These are phyloP conservation scores for Neopelma chrysocephalum DNA, from an alignment of 2,797 vertebrate genomes.

Conservation along the genomic window DNA sequence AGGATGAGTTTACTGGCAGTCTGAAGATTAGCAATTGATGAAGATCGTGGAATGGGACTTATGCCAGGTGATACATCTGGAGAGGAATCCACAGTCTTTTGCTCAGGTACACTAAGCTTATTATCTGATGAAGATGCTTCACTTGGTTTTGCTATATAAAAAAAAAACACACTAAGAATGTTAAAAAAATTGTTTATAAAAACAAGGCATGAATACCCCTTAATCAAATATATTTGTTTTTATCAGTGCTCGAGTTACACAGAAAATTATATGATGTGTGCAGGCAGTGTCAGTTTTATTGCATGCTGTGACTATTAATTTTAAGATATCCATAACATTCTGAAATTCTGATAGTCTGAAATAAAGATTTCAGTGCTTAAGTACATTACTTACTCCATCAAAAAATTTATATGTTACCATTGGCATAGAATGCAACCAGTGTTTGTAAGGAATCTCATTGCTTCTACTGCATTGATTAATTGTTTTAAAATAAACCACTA, in stretches of 20 bases:
- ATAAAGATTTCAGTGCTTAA: background rate
- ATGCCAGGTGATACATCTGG: conserved; percentile 84
- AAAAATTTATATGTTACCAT: background rate
- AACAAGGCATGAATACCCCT: background rate
- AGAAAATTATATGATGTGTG: background rate
- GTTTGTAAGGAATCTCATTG: background rate
- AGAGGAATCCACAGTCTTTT: conserved; percentile 84
- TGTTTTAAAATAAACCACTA: background rate
- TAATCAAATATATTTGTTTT: background rate
- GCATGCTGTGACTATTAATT: background rate
- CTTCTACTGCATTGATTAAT: background rate
- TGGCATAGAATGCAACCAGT: background rate
- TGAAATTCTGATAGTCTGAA: background rate
- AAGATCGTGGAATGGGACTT: conserved; percentile 89
- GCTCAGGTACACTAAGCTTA: conserved; percentile 85
- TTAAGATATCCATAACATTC: background rate
- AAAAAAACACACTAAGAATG: background rate
- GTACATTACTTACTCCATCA: background rate
- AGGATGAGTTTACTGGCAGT: conserved; percentile 98
- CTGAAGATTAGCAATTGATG: conserved; percentile 96
- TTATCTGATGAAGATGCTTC: conserved; percentile 81
- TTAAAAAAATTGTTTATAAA: background rate
- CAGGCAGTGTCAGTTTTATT: background rate
- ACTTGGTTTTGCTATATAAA: conserved; percentile 77
- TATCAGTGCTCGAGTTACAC: background rate